These are phyloP conservation scores for Ochropleura leucogaster DNA, from an alignment of 2,888 invertebrate genomes.

Conservation along the genomic window DNA sequence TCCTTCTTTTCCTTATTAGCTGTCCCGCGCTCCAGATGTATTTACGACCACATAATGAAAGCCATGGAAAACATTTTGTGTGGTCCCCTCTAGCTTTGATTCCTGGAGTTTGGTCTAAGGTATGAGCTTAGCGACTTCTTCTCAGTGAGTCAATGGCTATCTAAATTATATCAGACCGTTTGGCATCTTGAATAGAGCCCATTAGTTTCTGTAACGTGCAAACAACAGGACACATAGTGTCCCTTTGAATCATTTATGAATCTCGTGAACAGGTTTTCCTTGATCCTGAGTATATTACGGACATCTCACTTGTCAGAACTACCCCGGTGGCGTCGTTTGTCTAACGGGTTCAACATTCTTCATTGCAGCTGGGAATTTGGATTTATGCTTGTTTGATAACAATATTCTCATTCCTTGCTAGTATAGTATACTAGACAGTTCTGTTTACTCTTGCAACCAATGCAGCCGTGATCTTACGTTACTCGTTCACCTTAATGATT, in stretches of 20 bases:
- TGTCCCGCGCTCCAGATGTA: slow-evolving; percentile 36
- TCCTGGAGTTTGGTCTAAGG: slow-evolving; percentile 20
- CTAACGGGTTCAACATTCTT: not conserved
- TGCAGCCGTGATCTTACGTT: too few relatives aligned
- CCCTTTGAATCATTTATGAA: not conserved
- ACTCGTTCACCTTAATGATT: too few relatives aligned
- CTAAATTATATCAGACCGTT: not conserved
- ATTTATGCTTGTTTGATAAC: not conserved
- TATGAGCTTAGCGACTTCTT: slow-evolving; percentile 1
- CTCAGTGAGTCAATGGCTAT: not conserved
- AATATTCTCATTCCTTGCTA: not conserved
- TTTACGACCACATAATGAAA: slow-evolving; percentile 58
- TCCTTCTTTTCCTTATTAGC: slow-evolving; percentile 16
- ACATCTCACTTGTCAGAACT: not conserved
- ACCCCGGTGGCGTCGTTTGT: not conserved
- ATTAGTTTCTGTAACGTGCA: not conserved
- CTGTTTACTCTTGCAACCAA: not conserved
- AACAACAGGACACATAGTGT: not conserved
- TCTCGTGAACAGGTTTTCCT: not conserved
- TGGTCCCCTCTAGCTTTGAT: slow-evolving; percentile 36
- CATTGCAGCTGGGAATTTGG: not conserved
- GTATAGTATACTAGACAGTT: too few relatives aligned
- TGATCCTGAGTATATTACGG: not conserved
- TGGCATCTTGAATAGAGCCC: not conserved
- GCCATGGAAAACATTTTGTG: slow-evolving; percentile 52